Evolutionary conservation across 2,888 invertebrate genomes (phyloP).

Genomic region (Anticlea derivata): DNA sequence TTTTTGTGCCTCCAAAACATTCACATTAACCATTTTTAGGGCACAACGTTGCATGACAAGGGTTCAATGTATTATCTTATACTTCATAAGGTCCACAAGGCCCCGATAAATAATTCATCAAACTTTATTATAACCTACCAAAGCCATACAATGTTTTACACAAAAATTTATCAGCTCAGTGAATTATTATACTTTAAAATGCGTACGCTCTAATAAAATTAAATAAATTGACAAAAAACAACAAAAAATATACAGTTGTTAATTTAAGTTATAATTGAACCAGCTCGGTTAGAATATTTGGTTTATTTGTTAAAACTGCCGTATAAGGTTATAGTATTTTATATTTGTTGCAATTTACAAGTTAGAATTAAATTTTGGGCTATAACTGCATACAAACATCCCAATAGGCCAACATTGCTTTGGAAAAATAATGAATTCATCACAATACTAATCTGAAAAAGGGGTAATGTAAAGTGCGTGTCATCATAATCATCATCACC

Average conservation of each 20-base stretch:
- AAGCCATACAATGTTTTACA: constrained; percentile 32
- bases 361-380: not conserved
- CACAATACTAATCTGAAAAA: too few relatives aligned
- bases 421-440: too few relatives aligned
- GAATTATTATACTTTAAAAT: constrained; percentile 25
- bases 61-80: constrained; percentile 27
- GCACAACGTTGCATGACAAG: constrained; percentile 59
- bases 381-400: constrained; percentile 1
- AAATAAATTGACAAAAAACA: constrained; percentile 49
- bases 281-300: not conserved
- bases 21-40: constrained; percentile 64
- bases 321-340: too few relatives aligned
- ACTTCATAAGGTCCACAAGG: constrained; percentile 27
- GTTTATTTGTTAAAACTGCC: constrained; percentile 3
- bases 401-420: too few relatives aligned
- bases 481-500: too few relatives aligned
- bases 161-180: constrained; percentile 38
- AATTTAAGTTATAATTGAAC: not conserved
- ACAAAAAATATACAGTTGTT: constrained; percentile 1
- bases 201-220: constrained; percentile 53
- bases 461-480: too few relatives aligned
- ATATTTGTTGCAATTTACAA: not conserved
- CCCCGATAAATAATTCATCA: constrained; percentile 36
- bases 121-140: constrained; percentile 16
- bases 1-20: constrained; percentile 51